Conservation (phyloP, 2,888 invertebrate genomes). For the Lordiphosa fenestrarum region DNA sequence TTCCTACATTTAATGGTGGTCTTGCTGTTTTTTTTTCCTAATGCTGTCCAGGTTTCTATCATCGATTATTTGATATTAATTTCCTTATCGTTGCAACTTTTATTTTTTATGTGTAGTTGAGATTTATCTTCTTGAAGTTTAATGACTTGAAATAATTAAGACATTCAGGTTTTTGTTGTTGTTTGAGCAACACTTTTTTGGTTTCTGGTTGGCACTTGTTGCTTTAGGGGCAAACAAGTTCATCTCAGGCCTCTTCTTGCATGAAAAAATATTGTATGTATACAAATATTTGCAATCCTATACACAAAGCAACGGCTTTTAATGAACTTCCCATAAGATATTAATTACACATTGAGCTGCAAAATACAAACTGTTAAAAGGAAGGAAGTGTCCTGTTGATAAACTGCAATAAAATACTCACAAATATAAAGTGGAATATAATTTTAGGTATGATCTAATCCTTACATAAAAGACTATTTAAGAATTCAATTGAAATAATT, state of each 20-base stretch:
- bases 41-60: constrained; percentile 44
- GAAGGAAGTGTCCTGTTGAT: too few relatives aligned
- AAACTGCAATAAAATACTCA: too few relatives aligned
- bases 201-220: constrained; percentile 49
- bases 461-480: too few relatives aligned
- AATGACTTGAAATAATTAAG: constrained; percentile 68
- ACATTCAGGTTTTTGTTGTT: constrained; percentile 44
- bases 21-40: constrained; percentile 42
- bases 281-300: constrained; percentile 36
- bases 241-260: constrained; percentile 21
- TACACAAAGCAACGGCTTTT: constrained; percentile 31
- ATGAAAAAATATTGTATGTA: constrained; percentile 12
- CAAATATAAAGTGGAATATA: too few relatives aligned
- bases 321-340: constrained; percentile 71
- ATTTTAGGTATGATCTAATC: too few relatives aligned
- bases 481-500: too few relatives aligned
- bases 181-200: constrained; percentile 59
- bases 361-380: too few relatives aligned
- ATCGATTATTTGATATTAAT: constrained; percentile 70
- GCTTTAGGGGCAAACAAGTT: constrained; percentile 48
- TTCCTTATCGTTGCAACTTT: constrained; percentile 62
- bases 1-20: constrained; percentile 63
- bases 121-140: constrained; percentile 66
- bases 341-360: constrained; percentile 43
- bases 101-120: constrained; percentile 42